Evolutionary conservation across 2,797 vertebrate species (phyloP), one percentile per base, ranked within the genome.

Genomic region (Carduelis carduelis): DNA sequence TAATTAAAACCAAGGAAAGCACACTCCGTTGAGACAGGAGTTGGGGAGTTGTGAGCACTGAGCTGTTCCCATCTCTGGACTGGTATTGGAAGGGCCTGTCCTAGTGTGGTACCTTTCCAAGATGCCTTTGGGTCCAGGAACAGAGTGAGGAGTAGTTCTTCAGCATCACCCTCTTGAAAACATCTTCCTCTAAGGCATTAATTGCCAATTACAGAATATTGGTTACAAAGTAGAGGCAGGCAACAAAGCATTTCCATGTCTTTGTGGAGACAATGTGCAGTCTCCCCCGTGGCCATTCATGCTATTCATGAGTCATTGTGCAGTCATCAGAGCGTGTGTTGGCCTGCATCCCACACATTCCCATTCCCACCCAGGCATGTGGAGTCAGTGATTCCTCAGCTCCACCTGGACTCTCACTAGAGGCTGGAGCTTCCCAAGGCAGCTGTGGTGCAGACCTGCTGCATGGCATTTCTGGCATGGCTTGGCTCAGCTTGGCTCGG

Each of bases 341-440:
- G 55, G 61, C 87, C 3, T 0, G 1, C 34, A 27, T 79, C 78
- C 81, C 60, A 30, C 56, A 8, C 52, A 21, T 77, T 69, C 32
- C 66, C 66, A 4, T 88, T 68, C 35, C 63, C 74, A 39, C 64
- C 20, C 2, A 0, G 59, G 28, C 28, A 6, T 8, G 13, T 34
- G 0, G 12, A 66, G 74, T 39, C 86, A 60, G 60, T 2, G 18
- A 57, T 92, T 94, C 82, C 78, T 39, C 89, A 90, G 57, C 92
- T 92, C 93, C 92, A 92, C 84, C 96, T 94, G 89, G 89, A 92
- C 95, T 96, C 95, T 92, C 90, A 83, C 84, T 87, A 6, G 55
- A 32, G n/a, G 7, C 64, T 80, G 4, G 1, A 23, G 71, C 81
- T 83, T 56, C 68, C 52, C 10, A 1, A 22, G 41, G 83, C 74